Evolutionary conservation across 2,888 invertebrate genomes (phyloP), one percentile per base, ranked within the genome.

Genomic region (Drosophila conformis): DNA sequence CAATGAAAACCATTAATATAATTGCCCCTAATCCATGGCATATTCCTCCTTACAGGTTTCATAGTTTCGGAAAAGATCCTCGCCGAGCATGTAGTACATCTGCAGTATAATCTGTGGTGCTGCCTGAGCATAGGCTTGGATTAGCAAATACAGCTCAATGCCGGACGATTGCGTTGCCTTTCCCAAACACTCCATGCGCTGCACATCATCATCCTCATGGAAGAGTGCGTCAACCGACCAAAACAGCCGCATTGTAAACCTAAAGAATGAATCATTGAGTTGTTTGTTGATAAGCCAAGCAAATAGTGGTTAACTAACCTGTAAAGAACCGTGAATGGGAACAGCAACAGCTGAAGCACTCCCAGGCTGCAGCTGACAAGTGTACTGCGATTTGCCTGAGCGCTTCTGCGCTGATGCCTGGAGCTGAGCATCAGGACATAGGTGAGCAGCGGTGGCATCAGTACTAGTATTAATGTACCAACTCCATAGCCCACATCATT

Each of bases 121-220:
- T 3, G 96, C 95, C 89, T 97, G 97, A 13, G 96, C 93, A 92
- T 96, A 97, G 2, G 96, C 95, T 91, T 97, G 97, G 15, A 97
- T 94, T 82, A 97, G 96, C 61, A 96, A 94, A 89, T 97, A 97
- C 38, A 97, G 93, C 90, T 97, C 97, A 78, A 96, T 94, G n/a
- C 95, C 95, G 29, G 96, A 95, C 1, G 96, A 95, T 61, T 95
- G 94, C 29, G 95, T 94, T 7, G 95, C 95, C 67, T 94, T 93
- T 11, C 93, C 87, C 53, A 96, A 90, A 15, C 96, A 95, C 72
- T 95, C 94, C 83, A 94, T 93, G 18, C 94, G 94, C 72, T 95
- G 94, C 46, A 94, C 94, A 48, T 95, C 94, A 74, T 96, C 95
- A 13, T 93, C 91, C 3, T 87, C 92, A 48, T 94, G 95, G 82